These are phyloP conservation scores for Sebastes fasciatus DNA, from an alignment of 2,113 vertebrate genomes.

Conservation along the genomic window DNA sequence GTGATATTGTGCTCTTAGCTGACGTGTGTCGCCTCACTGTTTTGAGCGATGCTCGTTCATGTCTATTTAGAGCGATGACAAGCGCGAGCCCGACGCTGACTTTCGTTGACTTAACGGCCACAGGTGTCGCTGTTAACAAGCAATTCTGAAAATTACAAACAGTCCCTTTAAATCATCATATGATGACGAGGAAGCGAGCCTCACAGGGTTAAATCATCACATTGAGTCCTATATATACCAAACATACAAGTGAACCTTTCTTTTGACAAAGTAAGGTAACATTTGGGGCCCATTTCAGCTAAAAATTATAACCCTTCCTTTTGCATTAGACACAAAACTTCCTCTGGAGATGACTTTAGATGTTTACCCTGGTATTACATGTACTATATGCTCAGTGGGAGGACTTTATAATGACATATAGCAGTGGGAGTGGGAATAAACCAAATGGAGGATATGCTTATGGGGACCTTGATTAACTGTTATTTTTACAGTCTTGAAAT, in stretches of 20 bases:
- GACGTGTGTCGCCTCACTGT: too few relatives aligned
- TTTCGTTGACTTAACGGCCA: too few relatives aligned
- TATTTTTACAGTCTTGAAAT: constrained; percentile 66
- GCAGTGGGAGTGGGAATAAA: constrained; percentile 31
- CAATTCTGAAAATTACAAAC: too few relatives aligned
- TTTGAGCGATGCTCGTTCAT: too few relatives aligned
- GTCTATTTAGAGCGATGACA: too few relatives aligned
- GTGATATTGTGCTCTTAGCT: too few relatives aligned
- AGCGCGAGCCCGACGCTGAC: too few relatives aligned
- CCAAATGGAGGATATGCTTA: not conserved
- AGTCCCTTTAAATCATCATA: too few relatives aligned
- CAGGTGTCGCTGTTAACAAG: too few relatives aligned
- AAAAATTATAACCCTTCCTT: constrained; percentile 6
- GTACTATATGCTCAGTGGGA: not conserved
- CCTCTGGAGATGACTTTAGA: not conserved
- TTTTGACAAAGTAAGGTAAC: not conserved
- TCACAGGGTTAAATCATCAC: not conserved
- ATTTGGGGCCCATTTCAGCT: constrained; percentile 36
- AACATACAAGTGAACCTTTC: not conserved
- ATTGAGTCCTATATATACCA: not conserved
- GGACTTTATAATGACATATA: constrained; percentile 19
- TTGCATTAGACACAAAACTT: not conserved
- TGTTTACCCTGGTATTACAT: constrained; percentile 44
- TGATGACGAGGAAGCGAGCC: not conserved
- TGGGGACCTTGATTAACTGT: constrained; percentile 34